Conservation (phyloP, 2,797 vertebrate species). For the Premnoplex brunnescens region DNA sequence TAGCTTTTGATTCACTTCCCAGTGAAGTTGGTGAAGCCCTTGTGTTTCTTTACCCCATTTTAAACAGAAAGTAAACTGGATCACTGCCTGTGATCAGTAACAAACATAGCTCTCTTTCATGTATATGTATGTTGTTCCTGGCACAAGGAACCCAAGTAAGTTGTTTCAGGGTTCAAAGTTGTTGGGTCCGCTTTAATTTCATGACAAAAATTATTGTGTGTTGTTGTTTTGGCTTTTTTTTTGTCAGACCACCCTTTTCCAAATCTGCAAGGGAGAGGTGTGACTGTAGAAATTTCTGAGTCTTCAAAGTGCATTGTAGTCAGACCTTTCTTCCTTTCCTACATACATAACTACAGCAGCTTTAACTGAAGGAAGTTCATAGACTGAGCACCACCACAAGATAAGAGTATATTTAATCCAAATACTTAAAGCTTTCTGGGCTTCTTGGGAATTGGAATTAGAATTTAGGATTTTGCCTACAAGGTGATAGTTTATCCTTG, state of each 20-base stretch:
- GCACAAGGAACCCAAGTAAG: not conserved
- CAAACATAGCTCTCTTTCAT: not conserved
- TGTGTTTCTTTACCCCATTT: not conserved
- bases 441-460: not conserved
- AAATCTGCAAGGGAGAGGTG: not conserved
- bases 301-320: not conserved
- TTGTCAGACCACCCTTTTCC: not conserved
- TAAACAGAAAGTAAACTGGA: not conserved
- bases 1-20: not conserved
- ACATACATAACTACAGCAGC: not conserved
- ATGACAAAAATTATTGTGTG: not conserved
- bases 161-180: not conserved
- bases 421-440: not conserved
- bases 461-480: not conserved
- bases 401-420: not conserved
- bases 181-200: not conserved
- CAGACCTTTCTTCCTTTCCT: not conserved
- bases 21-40: not conserved
- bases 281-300: not conserved
- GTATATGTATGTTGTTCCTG: rapidly evolving
- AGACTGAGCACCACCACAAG: not conserved
- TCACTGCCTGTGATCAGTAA: not conserved
- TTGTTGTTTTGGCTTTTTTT: not conserved
- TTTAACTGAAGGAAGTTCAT: not conserved
- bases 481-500: not conserved